A percentile compares a stretch with the other conserved stretches of the same genome.
These are phyloP conservation scores for Rhabdophis nuchalis DNA, from an alignment of 2,797 vertebrate species.

Conservation along the genomic window DNA sequence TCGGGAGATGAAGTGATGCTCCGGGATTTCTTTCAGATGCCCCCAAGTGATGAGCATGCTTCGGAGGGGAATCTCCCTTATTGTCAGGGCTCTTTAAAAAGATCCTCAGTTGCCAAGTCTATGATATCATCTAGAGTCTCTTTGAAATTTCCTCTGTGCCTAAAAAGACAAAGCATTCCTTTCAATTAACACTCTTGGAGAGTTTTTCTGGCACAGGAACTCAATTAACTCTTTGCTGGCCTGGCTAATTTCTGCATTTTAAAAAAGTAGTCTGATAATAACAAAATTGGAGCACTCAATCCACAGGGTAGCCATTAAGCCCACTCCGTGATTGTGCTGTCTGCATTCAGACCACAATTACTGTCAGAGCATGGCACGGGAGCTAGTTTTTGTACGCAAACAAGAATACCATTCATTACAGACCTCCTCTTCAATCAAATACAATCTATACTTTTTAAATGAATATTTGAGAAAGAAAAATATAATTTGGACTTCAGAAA, in stretches of 20 bases:
- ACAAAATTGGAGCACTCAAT: constrained; percentile 70
- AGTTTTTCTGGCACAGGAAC: constrained; percentile 67
- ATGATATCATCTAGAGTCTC: constrained; percentile 57
- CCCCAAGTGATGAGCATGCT: background rate
- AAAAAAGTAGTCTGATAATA: constrained; percentile 70
- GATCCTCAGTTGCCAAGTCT: constrained; percentile 52
- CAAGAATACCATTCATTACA: constrained; percentile 70
- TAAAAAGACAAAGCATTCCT: constrained; percentile 71
- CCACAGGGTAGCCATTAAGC: constrained; percentile 77
- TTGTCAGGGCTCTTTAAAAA: background rate
- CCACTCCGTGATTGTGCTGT: constrained; percentile 69
- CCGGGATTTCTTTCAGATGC: constrained; percentile 5
- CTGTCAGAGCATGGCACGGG: constrained; percentile 72
- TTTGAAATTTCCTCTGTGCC: constrained; percentile 60
- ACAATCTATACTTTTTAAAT: constrained; percentile 65
- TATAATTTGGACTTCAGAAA: constrained; percentile 55
- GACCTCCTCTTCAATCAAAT: constrained; percentile 69
- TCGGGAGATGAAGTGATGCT: background rate
- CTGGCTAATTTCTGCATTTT: constrained; percentile 71
- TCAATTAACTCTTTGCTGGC: constrained; percentile 75
- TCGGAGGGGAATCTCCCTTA: constrained; percentile 34
- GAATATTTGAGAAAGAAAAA: constrained; percentile 73
- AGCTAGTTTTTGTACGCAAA: constrained; percentile 71
- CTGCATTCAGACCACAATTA: constrained; percentile 80
- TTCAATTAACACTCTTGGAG: constrained; percentile 68